These are phyloP conservation scores for Vimba vimba DNA, from an alignment of 2,113 vertebrate species.

Conservation along the genomic window DNA sequence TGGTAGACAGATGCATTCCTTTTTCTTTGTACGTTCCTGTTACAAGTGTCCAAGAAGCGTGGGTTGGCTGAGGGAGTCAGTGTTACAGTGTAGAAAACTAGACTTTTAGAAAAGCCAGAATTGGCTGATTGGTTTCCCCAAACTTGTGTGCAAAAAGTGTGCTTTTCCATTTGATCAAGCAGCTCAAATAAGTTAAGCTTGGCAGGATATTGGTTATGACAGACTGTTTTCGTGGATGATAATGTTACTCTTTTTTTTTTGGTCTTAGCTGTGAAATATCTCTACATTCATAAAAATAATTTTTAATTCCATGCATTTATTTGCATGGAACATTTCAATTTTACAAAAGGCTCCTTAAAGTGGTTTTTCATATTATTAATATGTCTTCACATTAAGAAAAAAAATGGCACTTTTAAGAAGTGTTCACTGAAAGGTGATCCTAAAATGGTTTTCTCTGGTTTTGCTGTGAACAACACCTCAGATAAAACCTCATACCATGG, in stretches of 20 bases:
- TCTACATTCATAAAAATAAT: background rate
- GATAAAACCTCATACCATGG: too few relatives aligned
- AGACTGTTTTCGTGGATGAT: background rate
- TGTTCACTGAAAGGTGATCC: background rate
- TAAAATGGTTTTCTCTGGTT: background rate
- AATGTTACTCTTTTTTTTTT: background rate
- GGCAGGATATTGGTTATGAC: background rate
- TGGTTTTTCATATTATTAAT: too few relatives aligned
- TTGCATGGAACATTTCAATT: too few relatives aligned
- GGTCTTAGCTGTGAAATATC: background rate
- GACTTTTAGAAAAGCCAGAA: background rate
- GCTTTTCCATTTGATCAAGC: background rate
- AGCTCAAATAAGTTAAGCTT: background rate
- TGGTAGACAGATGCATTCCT: slow-evolving; percentile 4
- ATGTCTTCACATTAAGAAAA: background rate
- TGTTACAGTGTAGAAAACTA: background rate
- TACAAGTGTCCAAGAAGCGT: background rate
- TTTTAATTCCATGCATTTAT: background rate
- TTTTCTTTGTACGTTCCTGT: slow-evolving; percentile 2
- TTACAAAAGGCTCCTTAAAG: too few relatives aligned
- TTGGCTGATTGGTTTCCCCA: background rate
- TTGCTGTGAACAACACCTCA: background rate
- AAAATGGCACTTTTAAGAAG: background rate
- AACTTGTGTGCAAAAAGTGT: background rate
- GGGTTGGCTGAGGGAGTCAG: background rate